A percentile compares a stretch with the other conserved stretches of the same genome.
phyloP scores from a whole-genome alignment of 2,113 vertebrate species.

The Grammomys dolichurus region DNA sequence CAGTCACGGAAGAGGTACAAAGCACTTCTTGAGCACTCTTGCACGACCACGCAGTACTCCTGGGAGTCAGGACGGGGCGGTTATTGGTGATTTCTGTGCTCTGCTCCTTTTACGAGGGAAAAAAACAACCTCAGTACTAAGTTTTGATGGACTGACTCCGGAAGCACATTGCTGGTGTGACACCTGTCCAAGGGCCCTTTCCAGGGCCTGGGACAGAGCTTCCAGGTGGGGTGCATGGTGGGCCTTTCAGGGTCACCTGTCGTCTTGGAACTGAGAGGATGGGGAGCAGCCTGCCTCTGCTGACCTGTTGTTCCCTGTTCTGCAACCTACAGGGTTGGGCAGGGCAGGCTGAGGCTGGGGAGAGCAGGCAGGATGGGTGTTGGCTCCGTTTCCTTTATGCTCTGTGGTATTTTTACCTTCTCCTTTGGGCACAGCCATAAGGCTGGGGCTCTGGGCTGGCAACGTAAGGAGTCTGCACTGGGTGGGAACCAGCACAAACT shows the following conservation, averaged over 20 bases:
- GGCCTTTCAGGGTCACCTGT: not conserved
- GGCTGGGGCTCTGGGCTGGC: not conserved
- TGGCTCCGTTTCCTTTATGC: not conserved
- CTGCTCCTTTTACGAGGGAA: not conserved
- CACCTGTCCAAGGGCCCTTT: not conserved
- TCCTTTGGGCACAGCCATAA: not conserved
- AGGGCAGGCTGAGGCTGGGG: not conserved
- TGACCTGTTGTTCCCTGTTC: not conserved
- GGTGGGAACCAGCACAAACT: not conserved
- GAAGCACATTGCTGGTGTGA: not conserved
- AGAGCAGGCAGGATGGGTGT: not conserved
- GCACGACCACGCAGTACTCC: rapidly evolving
- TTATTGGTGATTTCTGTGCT: not conserved
- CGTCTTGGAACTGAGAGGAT: not conserved
- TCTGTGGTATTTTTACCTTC: not conserved
- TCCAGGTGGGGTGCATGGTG: not conserved
- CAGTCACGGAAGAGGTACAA: not conserved
- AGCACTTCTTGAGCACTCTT: no score
- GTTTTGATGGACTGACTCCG: not conserved
- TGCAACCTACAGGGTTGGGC: not conserved
- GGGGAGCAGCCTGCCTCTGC: not conserved
- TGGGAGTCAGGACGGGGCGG: not conserved
- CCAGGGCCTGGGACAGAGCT: not conserved
- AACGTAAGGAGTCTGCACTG: not conserved
- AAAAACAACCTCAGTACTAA: not conserved